phyloP scores from a whole-genome alignment of 2,113 vertebrate species.

The Clarias magur region DNA sequence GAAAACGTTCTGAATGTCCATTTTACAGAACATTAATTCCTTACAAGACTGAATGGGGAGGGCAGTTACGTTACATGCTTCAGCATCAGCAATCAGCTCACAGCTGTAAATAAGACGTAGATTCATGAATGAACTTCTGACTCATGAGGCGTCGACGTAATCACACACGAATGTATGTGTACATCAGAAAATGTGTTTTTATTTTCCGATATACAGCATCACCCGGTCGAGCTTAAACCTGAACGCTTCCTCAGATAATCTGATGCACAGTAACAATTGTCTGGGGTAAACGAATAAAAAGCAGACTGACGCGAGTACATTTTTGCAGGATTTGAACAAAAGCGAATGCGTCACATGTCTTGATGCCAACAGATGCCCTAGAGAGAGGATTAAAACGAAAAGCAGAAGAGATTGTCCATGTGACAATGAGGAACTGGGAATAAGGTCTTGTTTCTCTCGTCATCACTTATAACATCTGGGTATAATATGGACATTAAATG shows the following conservation, averaged over 20 bases:
- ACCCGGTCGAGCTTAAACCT: not conserved
- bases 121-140: not conserved
- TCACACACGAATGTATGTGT: not conserved
- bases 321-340: not conserved
- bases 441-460: conserved; percentile 1
- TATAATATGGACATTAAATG: conserved; percentile 39
- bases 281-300: not conserved
- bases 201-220: no score
- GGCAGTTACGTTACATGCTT: not conserved
- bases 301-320: not conserved
- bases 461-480: conserved; percentile 40
- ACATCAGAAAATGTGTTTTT: not conserved
- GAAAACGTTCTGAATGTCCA: not conserved
- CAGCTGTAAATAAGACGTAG: not conserved
- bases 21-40: not conserved
- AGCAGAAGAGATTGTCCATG: not conserved
- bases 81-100: not conserved
- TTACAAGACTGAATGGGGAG: not conserved
- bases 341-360: not conserved
- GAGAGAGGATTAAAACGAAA: conserved; percentile 1
- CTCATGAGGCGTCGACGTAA: not conserved
- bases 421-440: not conserved
- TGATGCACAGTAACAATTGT: not conserved
- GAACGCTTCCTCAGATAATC: not conserved
- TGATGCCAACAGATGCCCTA: not conserved